Conservation (phyloP, 2,888 invertebrate species). For the Argynnis bischoffii region DNA sequence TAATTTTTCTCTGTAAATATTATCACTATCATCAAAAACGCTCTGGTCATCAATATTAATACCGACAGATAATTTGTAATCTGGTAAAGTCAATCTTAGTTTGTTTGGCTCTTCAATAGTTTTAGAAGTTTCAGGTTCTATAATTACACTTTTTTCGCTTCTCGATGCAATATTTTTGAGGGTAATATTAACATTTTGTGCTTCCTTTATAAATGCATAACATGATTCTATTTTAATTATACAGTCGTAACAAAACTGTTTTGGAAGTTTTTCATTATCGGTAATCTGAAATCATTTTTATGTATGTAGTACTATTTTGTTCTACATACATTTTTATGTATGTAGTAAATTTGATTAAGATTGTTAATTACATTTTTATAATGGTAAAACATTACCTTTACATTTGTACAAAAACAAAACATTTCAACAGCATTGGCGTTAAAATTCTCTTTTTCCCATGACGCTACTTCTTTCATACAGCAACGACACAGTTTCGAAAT, state of each 20-base stretch:
- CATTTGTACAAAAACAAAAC: slow-evolving; percentile 71
- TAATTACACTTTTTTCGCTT: slow-evolving; percentile 57
- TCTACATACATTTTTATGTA: not conserved
- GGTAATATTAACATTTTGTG: slow-evolving; percentile 62
- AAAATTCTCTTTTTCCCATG: slow-evolving; percentile 63
- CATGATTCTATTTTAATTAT: slow-evolving; percentile 73
- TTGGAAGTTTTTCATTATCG: slow-evolving; percentile 72
- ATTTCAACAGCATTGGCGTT: slow-evolving; percentile 57
- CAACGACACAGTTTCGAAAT: slow-evolving; percentile 62
- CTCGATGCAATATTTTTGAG: slow-evolving; percentile 63
- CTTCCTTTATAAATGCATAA: slow-evolving; percentile 72
- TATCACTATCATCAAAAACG: slow-evolving; percentile 34
- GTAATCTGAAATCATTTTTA: slow-evolving; percentile 50
- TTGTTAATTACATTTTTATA: not conserved
- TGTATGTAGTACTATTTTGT: not conserved
- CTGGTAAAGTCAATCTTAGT: slow-evolving; percentile 56
- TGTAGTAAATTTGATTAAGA: not conserved
- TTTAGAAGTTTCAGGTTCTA: slow-evolving; percentile 52
- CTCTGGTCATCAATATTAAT: slow-evolving; percentile 44
- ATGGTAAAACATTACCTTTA: slow-evolving; percentile 50
- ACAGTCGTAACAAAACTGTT: slow-evolving; percentile 77
- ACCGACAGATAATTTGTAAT: slow-evolving; percentile 58
- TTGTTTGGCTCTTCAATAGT: slow-evolving; percentile 40
- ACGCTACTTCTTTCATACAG: slow-evolving; percentile 71
- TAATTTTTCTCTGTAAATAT: slow-evolving; percentile 26